Evolutionary conservation across 2,113 vertebrate genomes (phyloP), one percentile per base, ranked within the genome.

Genomic region (Callochromis pleurospilus): DNA sequence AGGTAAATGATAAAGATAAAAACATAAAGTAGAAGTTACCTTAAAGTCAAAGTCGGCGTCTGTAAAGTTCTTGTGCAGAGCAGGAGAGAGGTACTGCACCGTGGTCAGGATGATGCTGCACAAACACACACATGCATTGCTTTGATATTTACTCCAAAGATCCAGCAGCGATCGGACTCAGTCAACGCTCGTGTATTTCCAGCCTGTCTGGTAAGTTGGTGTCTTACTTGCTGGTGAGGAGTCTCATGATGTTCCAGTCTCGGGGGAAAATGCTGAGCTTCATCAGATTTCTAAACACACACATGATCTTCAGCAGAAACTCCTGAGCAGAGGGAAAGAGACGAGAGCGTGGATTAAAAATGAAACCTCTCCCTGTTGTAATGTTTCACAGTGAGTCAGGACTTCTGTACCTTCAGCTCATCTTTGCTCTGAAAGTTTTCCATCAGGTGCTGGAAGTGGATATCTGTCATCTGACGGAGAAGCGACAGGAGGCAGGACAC

Each of bases 341-440:
- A 77, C 1, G 10, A 55, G 14, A 10, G 42, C 33, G 3, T 21
- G 33, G 5, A 0, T 68, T 14, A 8, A 3, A 40, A 9, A 21
- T 0, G 0, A 68, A 68, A 3, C 62, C 33, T 68, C 62, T 4
- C 19, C 6, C 0, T 36, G 31, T 12, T 38, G 60, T 65, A 2
- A 42, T 14, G 36, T 70, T 70, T 42, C 51, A 7, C 49, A 77
- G 49, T 12, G 36, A 45, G 19, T 60, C 21, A 2, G 42, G 24
- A 75, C 70, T 1, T 0, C 1, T 3, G 33, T 95, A 99, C 99
- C 98, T 99, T 99, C 31, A 99, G 95, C 83, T 99, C 98, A 89
- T 99, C 99, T 91, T 99, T 99, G 97, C 98, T 99, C 96, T 99
- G 98, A 85, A 99, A 99, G 96, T 98, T 99, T 82, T 99, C 98